Base-by-base conservation (phyloP, 2,113 vertebrate genomes). In the Pteruthius melanotis region DNA sequence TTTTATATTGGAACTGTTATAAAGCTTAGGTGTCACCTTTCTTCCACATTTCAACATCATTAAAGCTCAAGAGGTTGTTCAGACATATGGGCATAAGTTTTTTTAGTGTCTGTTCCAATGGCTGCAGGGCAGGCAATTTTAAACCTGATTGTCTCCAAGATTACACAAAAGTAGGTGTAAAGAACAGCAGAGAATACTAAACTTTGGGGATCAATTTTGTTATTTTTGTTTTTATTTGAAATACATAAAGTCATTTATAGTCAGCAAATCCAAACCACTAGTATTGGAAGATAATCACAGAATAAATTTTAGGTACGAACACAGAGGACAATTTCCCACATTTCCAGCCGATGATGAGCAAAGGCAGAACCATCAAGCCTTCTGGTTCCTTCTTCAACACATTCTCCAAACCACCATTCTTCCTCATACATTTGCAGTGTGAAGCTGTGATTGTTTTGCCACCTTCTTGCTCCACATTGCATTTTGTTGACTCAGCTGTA, bases 21-120 rank as follows among this genome's bases (percentile, higher is more conserved):
- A 69, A 82, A 92, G 65, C 37, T 59, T 65, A 71, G 14, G 7
- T 85, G 75, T 95, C 37, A 83, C 49, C 71, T 91, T 96, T 96
- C 82, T 87, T 22, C 49, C 57, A 60, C 66, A 56, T 76, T 60
- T 33, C 71, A 86, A 69, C 66, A 71, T 66, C 26, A 4, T 87
- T 89, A 75, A 90, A 61, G 28, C 57, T 72, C 45, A 87, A 87
- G 83, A 21, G 4, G 13, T 13, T 83, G 27, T 83, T 88, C 26
- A 64, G 82, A 69, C 14, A 18, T 70, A 75, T 5, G 49, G 16
- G 6, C 28, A 24, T 74, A 44, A 39, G 17, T 39, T 44, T 50
- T 50, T 69, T 39, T 85, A 80, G 12, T 16, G 61, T 59, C 61
- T 87, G 8, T 82, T 69, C 23, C 78, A 45, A 19, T 65, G 31